Evolutionary conservation across 2,888 invertebrate genomes (phyloP), one percentile per base, ranked within the genome.

Genomic region (Cryptops parisi): DNA sequence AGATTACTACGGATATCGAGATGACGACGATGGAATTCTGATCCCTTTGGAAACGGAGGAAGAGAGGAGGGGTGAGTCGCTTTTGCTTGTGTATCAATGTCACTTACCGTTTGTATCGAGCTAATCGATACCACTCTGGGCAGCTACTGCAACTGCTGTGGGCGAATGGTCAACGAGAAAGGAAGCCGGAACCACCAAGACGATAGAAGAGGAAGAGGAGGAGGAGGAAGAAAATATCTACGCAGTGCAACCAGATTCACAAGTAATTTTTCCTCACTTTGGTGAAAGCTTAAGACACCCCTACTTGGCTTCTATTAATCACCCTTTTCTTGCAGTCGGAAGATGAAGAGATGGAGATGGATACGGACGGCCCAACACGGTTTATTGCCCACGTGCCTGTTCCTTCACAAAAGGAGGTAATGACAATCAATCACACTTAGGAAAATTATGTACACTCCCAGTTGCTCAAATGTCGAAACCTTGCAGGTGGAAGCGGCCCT

Each of bases 1-100:
- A 0, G 93, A 94, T 70, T 98, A 98, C 72, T 99, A 98, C 71
- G 98, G 98, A 0, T 97, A 94, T 70, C 74, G 94, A 63, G 98
- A 98, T 70, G 98, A 98, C 63, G 98, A 99, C 65, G 98, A 99
- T 68, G 97, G 97, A 0, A 78, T 96, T 50, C 73, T 98, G 44
- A 73, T 88, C 58, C 96, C 96, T 0, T 67, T 91, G 2, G 98
- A 98, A 70, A 75, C 78, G 60, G 78, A 78, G 56, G 80, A 80
- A 27, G 91, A 94, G 72, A 80, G 79, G 63, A 73, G 77, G 64
- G 80, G 84, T 75, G 66, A 58, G 56, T 50, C 12, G 5, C 3
- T 23, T 24, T 25, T 47, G 21, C 15, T 4, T 2, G 12, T 24
- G 25, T n/a, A 22, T 45, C n/a, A 2, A 21, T 45, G 3, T 44